Evolutionary conservation across 2,113 vertebrate genomes (phyloP), one percentile per base, ranked within the genome.

Genomic region (Hucho hucho): DNA sequence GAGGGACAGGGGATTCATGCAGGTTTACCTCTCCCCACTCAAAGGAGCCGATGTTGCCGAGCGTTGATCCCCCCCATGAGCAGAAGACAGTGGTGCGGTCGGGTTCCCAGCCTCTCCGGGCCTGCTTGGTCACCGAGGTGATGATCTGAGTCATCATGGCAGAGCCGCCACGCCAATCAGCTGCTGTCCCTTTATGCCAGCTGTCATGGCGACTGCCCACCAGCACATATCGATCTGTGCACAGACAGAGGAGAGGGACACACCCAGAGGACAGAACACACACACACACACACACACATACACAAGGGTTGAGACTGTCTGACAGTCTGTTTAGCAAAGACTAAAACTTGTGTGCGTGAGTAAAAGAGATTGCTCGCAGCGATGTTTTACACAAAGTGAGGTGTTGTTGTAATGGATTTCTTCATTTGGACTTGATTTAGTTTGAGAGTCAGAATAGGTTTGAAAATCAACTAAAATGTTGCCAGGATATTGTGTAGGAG

Each of bases 11-110:
- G 49, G 49, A 53, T 43, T 43, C 9, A 43, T 53, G 49, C 49
- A 16, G 49, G 16, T 58, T 91, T 94, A 99, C 97, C 96, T 98
- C 95, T 73, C 95, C 96, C 96, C 97, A 98, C 88, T 99, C 96
- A 46, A 93, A 96, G 67, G 97, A 98, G 74, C 97, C 96, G 11
- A 98, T 88, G 77, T 95, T 96, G 14, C 96, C 96, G 68, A 95
- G 88, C 0, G 90, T 83, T 0, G 95, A 93, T 75, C 95, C 96
- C 82, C 95, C 97, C 95, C 96, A 97, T 0, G 96, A 98, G 83
- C 95, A 96, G 85, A 98, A 97, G 82, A 97, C 77, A 37, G 95
- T 89, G 68, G 94, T 97, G 1, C 96, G 90, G 70, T 96, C 93
- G 0, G 95, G 96, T 72, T 93, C 94, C 96, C 96, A 98, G 64